These are phyloP conservation scores for Melanotaenia maccullochi DNA, from an alignment of 2,797 vertebrate genomes.

Conservation along the genomic window DNA sequence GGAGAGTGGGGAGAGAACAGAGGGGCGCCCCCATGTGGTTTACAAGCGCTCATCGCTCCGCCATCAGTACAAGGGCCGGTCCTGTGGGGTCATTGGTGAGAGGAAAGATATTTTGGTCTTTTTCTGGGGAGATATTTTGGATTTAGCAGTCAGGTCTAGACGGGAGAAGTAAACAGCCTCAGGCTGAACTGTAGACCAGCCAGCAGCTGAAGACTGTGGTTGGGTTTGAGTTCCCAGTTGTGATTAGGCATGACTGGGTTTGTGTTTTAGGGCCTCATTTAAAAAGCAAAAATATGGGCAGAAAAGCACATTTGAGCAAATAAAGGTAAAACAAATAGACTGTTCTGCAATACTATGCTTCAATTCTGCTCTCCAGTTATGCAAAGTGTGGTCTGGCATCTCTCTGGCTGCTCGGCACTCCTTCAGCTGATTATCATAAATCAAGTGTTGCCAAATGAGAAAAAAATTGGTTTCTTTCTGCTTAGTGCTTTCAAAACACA, in stretches of 20 bases:
- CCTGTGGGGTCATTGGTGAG: conserved; percentile 96
- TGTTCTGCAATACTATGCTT: neutral
- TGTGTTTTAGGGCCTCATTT: conserved; percentile 52
- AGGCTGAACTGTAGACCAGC: conserved; percentile 26
- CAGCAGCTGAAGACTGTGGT: conserved; percentile 49
- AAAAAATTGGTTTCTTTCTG: neutral
- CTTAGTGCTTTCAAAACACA: neutral
- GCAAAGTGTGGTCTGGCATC: conserved; percentile 1
- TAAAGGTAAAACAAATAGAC: conserved; percentile 33
- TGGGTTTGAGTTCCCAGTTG: conserved; percentile 39
- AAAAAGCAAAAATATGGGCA: conserved; percentile 42
- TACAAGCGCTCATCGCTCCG: conserved; percentile 97
- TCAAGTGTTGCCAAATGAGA: neutral
- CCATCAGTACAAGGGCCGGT: conserved; percentile 94
- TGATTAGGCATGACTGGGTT: conserved; percentile 53
- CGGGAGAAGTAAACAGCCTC: conserved; percentile 18
- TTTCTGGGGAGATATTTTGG: neutral
- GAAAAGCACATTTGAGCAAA: conserved; percentile 34
- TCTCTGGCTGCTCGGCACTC: neutral
- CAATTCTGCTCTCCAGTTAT: neutral
- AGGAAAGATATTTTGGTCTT: conserved; percentile 33
- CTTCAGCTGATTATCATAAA: neutral
- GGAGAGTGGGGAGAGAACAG: conserved; percentile 79
- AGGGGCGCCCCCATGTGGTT: conserved; percentile 94
- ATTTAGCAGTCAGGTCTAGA: conserved; percentile 31